Evolutionary conservation across 2,888 invertebrate genomes (phyloP).

Genomic region (Smittia aterrima): DNA sequence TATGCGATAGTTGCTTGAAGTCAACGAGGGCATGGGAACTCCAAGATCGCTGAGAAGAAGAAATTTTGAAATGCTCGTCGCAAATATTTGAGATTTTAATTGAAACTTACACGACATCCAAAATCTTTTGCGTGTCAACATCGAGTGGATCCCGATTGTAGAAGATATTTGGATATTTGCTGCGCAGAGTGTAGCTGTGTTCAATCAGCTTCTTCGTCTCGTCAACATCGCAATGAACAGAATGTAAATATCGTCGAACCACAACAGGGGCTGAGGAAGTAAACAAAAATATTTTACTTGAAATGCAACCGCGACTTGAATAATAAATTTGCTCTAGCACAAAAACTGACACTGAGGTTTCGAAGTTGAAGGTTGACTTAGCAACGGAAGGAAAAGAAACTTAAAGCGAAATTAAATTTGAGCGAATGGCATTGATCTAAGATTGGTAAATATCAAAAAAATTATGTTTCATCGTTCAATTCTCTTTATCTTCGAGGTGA

Average conservation of each 20-base stretch:
- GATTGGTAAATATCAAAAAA: too few species aligned
- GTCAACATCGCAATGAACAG: conserved; percentile 47
- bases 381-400: too few species aligned
- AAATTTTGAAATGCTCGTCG: background rate
- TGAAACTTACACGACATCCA: conserved; percentile 33
- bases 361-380: too few species aligned
- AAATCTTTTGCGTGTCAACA: conserved; percentile 42
- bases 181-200: conserved; percentile 54
- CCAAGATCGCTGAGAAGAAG: conserved; percentile 20
- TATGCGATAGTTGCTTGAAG: conserved; percentile 65
- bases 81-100: background rate
- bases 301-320: background rate
- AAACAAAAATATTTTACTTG: background rate
- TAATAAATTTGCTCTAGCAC: background rate
- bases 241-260: conserved; percentile 48
- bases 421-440: too few species aligned
- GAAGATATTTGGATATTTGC: conserved; percentile 58
- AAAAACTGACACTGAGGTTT: too few species aligned
- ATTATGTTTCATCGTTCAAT: too few species aligned
- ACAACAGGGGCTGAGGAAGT: conserved; percentile 47
- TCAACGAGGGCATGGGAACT: conserved; percentile 64
- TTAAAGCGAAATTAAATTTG: too few species aligned
- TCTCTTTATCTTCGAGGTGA: too few species aligned
- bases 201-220: conserved; percentile 49
- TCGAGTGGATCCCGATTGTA: conserved; percentile 55